Base-by-base conservation (phyloP, 2,797 vertebrate species). In the Decapterus maruadsi region DNA sequence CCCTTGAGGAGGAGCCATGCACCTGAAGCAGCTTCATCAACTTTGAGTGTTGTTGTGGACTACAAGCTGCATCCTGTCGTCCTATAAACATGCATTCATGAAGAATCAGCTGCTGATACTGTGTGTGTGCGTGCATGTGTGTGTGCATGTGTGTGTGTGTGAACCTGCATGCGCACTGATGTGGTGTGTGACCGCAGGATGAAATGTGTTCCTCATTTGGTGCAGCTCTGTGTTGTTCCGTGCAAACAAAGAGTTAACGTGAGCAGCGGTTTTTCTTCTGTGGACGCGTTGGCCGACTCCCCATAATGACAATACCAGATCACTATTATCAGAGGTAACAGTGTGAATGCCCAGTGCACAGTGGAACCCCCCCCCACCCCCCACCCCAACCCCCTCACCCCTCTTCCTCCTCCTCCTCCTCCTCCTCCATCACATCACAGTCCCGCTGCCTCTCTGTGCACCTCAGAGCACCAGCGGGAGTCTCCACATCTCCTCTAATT, bases 271-370 rank as follows among this genome's bases (percentile, higher is more conserved):
- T 94, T 26, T 26, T 26, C 26, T 94, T 85, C 79, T 77, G 86
- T 78, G 56, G 42, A 86, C 82, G 80, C 91, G 90, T 94, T 96
- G 95, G 95, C 95, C 89, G 85, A 85, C 87, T 89, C 80, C 91
- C 85, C 82, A 36, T 96, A 95, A 97, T 94, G 96, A 96, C 95
- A 96, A 96, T 94, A 94, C 92, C 95, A 97, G 94, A 95, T 94
- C 92, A 90, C 87, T 88, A 94, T 89, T 93, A 94, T 95, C 93
- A 91, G 93, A 93, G 94, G 94, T 95, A 95, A 95, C 58, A 36
- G 66, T 84, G 88, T 87, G 88, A 96, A 90, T 93, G 93, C 88
- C 69, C 34, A 70, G 77, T 90, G 93, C 88, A 72, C 34, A 70
- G 77, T 89, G 93, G 53, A 55, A 53, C 29, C 50, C 66, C 53